phyloP scores from a whole-genome alignment of 2,888 invertebrate species.

The Micoletzkya japonica region DNA sequence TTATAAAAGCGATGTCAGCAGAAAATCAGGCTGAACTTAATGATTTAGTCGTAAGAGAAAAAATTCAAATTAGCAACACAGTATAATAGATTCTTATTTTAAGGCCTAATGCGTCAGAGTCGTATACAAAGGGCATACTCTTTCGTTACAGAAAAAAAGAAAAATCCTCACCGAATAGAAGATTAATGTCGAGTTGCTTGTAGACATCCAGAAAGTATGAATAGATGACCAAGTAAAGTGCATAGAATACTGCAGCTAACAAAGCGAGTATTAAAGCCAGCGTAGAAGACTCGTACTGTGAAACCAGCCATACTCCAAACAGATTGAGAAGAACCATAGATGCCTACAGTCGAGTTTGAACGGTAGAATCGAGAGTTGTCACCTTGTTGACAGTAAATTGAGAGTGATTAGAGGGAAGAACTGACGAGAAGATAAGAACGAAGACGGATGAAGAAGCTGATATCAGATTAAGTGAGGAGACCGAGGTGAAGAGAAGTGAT shows the following conservation, averaged over 20 bases:
- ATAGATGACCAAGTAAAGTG: slow-evolving; percentile 1
- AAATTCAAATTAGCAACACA: no score
- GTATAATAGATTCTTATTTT: no score
- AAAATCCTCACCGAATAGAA: slow-evolving; percentile 13
- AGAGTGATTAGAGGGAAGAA: slow-evolving; percentile 4
- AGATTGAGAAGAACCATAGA: slow-evolving; percentile 11
- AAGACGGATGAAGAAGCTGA: slow-evolving; percentile 17
- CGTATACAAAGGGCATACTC: not conserved
- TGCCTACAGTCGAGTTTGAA: no score
- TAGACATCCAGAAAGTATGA: not conserved
- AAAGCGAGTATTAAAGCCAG: not conserved
- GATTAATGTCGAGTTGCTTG: slow-evolving; percentile 3
- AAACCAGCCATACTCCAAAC: slow-evolving; percentile 4
- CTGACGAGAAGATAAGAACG: slow-evolving; percentile 10
- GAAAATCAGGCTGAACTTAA: no score
- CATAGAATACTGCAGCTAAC: slow-evolving; percentile 10
- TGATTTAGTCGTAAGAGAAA: no score
- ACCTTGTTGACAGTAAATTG: slow-evolving; percentile 1
- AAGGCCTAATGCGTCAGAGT: no score
- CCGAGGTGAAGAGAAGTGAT: slow-evolving; percentile 1
- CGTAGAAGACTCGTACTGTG: slow-evolving; percentile 1
- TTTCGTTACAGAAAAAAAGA: not conserved
- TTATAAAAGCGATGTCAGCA: no score
- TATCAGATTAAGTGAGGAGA: slow-evolving; percentile 22
- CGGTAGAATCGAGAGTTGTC: not conserved